Evolutionary conservation across 2,797 vertebrate species (phyloP).

Genomic region (Cephalopachus bancanus): DNA sequence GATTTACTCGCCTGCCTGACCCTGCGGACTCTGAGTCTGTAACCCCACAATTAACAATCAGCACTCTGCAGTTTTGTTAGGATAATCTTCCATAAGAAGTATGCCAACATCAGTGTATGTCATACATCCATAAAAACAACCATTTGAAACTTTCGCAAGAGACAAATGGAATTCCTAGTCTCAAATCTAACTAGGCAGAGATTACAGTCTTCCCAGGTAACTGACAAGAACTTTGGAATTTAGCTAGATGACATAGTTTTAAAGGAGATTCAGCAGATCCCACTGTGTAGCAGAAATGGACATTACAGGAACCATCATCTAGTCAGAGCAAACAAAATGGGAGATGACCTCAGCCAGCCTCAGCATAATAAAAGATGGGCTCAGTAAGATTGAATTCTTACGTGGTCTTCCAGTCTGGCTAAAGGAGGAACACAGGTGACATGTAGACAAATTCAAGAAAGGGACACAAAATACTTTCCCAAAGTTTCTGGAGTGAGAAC

Average conservation of each 20-base stretch:
- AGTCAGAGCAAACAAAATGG: not conserved
- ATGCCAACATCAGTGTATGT: not conserved
- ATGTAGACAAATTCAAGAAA: not conserved
- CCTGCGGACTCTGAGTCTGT: not conserved
- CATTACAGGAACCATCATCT: not conserved
- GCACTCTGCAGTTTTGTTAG: not conserved
- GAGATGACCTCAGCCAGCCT: not conserved
- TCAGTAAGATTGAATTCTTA: not conserved
- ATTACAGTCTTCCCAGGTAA: not conserved
- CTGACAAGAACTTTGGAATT: not conserved
- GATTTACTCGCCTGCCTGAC: not conserved
- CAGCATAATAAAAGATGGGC: conserved; percentile 41
- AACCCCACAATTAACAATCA: not conserved
- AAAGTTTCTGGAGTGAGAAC: conserved; percentile 22
- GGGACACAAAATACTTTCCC: not conserved
- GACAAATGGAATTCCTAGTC: not conserved
- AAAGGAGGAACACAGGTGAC: not conserved
- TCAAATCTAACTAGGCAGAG: not conserved
- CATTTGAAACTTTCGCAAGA: not conserved
- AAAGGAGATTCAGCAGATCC: not conserved
- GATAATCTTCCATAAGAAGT: not conserved
- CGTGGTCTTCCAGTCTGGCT: not conserved
- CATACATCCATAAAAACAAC: not conserved
- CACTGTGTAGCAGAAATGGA: not conserved
- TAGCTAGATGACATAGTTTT: not conserved